These are phyloP conservation scores for Aproaerema taeniolella DNA, from an alignment of 2,888 invertebrate species.

Conservation along the genomic window DNA sequence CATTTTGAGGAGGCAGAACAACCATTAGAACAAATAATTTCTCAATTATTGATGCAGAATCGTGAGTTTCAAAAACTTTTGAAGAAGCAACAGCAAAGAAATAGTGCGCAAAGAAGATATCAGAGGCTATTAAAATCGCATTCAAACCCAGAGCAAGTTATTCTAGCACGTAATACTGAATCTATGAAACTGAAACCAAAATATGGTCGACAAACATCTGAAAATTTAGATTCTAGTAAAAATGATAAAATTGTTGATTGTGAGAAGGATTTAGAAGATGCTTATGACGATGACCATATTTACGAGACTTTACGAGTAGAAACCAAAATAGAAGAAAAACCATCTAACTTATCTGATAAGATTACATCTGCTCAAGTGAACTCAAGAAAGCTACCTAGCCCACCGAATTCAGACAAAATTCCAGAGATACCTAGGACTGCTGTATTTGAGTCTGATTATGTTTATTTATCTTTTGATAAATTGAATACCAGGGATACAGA, in stretches of 20 bases:
- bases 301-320: slow-evolving; percentile 78
- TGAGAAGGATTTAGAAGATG: slow-evolving; percentile 34
- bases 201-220: slow-evolving; percentile 53
- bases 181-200: slow-evolving; percentile 51
- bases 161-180: slow-evolving; percentile 53
- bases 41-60: slow-evolving; percentile 89
- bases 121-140: slow-evolving; percentile 75
- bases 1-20: slow-evolving; percentile 65
- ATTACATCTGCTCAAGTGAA: too few relatives aligned
- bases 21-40: slow-evolving; percentile 86
- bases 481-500: slow-evolving; percentile 45
- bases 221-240: slow-evolving; percentile 40
- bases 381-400: neutral
- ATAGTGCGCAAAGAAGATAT: slow-evolving; percentile 71
- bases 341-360: too few relatives aligned
- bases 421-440: slow-evolving; percentile 47
- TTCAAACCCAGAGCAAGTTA: slow-evolving; percentile 68
- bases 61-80: slow-evolving; percentile 88
- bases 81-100: slow-evolving; percentile 82
- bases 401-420: slow-evolving; percentile 38
- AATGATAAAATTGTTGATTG: slow-evolving; percentile 22
- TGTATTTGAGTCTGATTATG: slow-evolving; percentile 66
- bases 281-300: slow-evolving; percentile 73
- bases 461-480: slow-evolving; percentile 67
- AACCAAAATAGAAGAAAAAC: slow-evolving; percentile 44